Base-by-base conservation (phyloP, 2,113 vertebrate genomes). In the Micronycteris hirsuta region DNA sequence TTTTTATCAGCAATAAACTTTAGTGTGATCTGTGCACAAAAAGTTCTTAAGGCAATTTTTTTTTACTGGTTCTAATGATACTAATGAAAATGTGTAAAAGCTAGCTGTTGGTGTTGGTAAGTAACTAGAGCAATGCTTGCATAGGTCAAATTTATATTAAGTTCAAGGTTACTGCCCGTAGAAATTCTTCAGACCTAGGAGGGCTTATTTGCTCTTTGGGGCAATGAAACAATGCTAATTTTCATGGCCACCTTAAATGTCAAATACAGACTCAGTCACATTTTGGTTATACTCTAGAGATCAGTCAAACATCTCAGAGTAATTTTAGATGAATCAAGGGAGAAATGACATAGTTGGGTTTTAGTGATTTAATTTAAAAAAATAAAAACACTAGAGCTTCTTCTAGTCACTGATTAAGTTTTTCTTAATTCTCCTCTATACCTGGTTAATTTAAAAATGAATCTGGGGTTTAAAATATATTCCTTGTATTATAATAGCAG, bases 191-290 rank as follows among this genome's bases (percentile, higher is more conserved):
- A 65, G 33, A 70, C 2, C 47, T 36, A 33, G 49, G 33, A 89
- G 78, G 7, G 73, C 12, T 47, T 87, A 22, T 87, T 80, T 74
- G 45, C 41, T 93, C 13, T 9, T 67, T 70, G 24, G 38, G 5
- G 31, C 12, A 84, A 45, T 65, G 67, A 88, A 92, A 63, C 49
- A 97, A 19, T 68, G 14, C 3, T 94, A 33, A 90, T 95, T 85
- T 92, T 94, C 20, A 76, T 36, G 38, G 70, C n/a, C 91, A 45
- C 31, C 38, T 94, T 94, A 91, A 91, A 87, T 52, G 82, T 95
- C 70, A 94, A 76, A 84, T 70, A 67, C 90, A 94, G 78, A 45
- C 26, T 89, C n/a, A 65, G 52, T 77, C 28, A 81, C 38, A 74
- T 74, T 96, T 92, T 87, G 89, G 47, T 86, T n/a, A 65, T 33